Percentiles rank a stretch among this genome's conserved stretches.
phyloP scores from a whole-genome alignment of 2,113 vertebrate genomes.

The Protobothrops flavoviridis region DNA sequence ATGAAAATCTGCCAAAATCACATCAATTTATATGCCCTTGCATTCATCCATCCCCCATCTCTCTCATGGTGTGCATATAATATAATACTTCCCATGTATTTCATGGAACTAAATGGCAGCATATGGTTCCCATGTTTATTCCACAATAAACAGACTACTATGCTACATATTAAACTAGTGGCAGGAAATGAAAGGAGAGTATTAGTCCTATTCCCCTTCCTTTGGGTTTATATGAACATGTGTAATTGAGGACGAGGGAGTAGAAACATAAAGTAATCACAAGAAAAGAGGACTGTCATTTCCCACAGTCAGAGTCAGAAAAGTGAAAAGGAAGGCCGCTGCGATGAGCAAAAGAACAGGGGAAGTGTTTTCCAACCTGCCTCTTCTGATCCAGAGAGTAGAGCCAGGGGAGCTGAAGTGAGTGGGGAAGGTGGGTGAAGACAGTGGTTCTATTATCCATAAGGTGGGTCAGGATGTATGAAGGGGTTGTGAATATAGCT shows the following conservation, averaged over 20 bases:
- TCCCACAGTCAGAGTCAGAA: background rate
- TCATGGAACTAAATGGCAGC: background rate
- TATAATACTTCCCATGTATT: background rate
- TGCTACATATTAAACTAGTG: background rate
- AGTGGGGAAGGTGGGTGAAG: background rate
- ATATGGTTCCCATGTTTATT: background rate
- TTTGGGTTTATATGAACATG: background rate
- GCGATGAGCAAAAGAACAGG: background rate
- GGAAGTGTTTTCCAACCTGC: background rate
- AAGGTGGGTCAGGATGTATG: background rate
- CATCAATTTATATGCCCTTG: background rate
- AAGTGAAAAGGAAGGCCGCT: background rate
- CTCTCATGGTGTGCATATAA: background rate
- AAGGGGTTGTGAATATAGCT: background rate
- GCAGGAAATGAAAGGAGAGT: background rate
- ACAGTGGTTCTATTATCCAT: background rate
- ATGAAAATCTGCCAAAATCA: background rate
- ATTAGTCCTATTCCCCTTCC: background rate
- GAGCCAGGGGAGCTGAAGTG: background rate
- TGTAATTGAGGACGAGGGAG: background rate
- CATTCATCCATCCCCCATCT: background rate
- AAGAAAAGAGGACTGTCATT: background rate
- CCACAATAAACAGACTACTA: background rate
- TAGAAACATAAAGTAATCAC: background rate
- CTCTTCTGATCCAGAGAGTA: background rate